Base-by-base conservation (phyloP, 2,113 vertebrate species). In the Pygoscelis adeliae region DNA sequence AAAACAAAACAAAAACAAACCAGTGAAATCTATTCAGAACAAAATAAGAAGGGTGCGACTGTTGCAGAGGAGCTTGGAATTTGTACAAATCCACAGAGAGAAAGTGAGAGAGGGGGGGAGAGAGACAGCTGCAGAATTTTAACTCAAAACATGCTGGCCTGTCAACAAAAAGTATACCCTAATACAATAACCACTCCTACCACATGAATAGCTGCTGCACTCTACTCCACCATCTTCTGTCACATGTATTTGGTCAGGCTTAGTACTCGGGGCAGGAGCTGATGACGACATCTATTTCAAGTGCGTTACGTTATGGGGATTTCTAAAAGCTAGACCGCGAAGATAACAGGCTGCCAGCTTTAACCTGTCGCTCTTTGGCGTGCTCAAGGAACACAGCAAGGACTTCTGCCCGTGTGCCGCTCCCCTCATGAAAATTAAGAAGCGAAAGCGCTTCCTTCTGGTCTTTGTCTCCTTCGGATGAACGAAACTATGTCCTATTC, bases 281-380 rank as follows among this genome's bases (percentile, higher is more conserved):
- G 98, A 98, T 98, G 98, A 98, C 70, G 98, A 98, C 98, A 99
- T 98, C 98, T 99, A 99, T 98, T 99, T 99, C 98, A 98, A 98
- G 98, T 97, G 83, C 96, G 97, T 99, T 98, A 98, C 98, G 97
- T 98, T 98, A 98, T 96, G 97, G 96, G 94, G 97, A 98, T 97
- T 98, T 98, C 98, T 98, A 96, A 91, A 97, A 98, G 96, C 96
- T 95, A 98, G 98, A 96, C 87, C 77, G n/a, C 74, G 13, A 97
- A 95, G 91, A 98, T 97, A 98, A 98, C 97, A 95, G 92, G 87
- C 83, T 95, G 97, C 69, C 97, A 95, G 93, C 89, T 98, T 92
- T 97, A 93, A 96, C 96, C 94, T 97, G 92, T 71, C 90, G 87
- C 94, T 97, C 90, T 97, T 91, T 76, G 78, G 81, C 23, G 17